Base-by-base conservation (phyloP, 2,888 invertebrate species). In the Nemotelus pantherinus region DNA sequence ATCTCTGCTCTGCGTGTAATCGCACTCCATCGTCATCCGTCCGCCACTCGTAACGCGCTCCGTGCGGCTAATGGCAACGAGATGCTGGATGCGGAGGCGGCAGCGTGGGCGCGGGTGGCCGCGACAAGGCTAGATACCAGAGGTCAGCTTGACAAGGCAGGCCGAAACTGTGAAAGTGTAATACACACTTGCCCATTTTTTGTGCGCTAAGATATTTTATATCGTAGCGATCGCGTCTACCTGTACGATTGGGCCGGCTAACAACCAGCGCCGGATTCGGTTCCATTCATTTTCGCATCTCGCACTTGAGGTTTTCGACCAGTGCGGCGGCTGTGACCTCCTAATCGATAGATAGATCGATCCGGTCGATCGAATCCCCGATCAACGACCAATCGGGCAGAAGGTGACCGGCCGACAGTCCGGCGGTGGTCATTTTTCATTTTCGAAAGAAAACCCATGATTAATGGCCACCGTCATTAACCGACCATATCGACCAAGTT, bases 161-260 rank as follows among this genome's bases (percentile, higher is more conserved):
- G 25, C 25, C 60, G 60, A 39, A 60, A 60, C 60, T 41, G 60
- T 60, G 60, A 60, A 25, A 60, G 60, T 60, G 41, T 41, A 60
- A 60, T 60, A 60, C 60, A 60, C n/a, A 58, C 58, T n/a, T 41
- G 4, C 7, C 41, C 4, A 58, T 58, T 60, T 60, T 60, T 60
- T 60, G 3, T 60, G 3, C 7, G 3, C 7, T 39, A 4, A 41
- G 7, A 39, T 7, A 5, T 43, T 39, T 60, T 60, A 7, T 60
- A 3, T 41, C 7, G 41, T 7, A 39, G 60, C 3, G 60, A 39
- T 60, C 60, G 7, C 60, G 60, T 60, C 41, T 60, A 60, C 60
- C 60, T 60, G 60, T 60, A 10, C 41, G 41, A 60, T 25, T 25
- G 25, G 0, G 25, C 25, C 25, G 25, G 25, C 25, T 25, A 25